Conservation (phyloP, 2,888 invertebrate species). For the Apamea epomidion region DNA sequence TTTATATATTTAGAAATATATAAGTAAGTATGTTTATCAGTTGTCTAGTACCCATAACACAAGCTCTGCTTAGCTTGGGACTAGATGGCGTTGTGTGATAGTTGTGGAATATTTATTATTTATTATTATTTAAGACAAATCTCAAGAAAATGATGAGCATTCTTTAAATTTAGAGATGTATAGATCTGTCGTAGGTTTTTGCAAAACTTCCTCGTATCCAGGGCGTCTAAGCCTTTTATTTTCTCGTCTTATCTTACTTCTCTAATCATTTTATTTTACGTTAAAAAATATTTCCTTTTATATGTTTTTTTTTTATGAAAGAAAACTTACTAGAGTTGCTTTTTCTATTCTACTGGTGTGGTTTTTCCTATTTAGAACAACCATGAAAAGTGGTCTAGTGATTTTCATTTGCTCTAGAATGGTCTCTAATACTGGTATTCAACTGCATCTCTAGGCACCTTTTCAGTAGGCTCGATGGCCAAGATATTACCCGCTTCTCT, state of each 20-base stretch:
- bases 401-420: not conserved
- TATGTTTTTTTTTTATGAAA: not conserved
- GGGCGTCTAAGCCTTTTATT: too few relatives aligned
- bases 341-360: too few relatives aligned
- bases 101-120: too few relatives aligned
- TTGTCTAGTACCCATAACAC: too few relatives aligned
- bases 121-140: not conserved
- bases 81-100: too few relatives aligned
- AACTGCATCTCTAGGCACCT: not conserved
- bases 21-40: too few relatives aligned
- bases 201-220: not conserved
- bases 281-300: not conserved
- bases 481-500: too few relatives aligned
- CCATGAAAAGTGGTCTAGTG: not conserved
- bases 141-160: not conserved
- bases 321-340: not conserved
- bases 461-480: not conserved
- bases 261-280: not conserved
- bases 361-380: not conserved
- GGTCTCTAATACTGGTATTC: not conserved
- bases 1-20: too few relatives aligned
- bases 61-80: too few relatives aligned
- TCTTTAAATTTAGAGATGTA: not conserved
- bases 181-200: not conserved
- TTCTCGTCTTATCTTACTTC: not conserved